Evolutionary conservation across 2,888 invertebrate species (phyloP).

Genomic region (Euplexia lucipara): DNA sequence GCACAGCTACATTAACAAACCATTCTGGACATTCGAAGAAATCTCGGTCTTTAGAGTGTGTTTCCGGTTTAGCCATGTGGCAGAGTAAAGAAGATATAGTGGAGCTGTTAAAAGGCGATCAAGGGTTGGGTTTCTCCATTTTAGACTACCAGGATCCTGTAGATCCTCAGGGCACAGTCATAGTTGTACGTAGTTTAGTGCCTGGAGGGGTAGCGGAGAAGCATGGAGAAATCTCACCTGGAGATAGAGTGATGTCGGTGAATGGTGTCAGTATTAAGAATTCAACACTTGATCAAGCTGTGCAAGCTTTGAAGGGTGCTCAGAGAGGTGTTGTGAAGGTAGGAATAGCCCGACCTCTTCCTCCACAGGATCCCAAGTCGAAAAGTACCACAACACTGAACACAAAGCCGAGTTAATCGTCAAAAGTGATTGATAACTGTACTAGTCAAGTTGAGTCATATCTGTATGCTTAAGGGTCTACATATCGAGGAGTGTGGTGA

Average conservation of each 20-base stretch:
- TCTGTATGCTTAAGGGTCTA: slow-evolving; percentile 77
- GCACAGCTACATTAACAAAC: slow-evolving; percentile 95
- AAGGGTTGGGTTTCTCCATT: slow-evolving; percentile 99
- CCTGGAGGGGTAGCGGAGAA: slow-evolving; percentile 99
- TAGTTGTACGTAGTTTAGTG: slow-evolving; percentile 98
- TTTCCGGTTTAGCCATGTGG: slow-evolving; percentile 99
- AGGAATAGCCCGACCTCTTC: slow-evolving; percentile 97
- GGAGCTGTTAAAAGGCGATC: slow-evolving; percentile 97
- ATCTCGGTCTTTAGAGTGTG: slow-evolving; percentile 98
- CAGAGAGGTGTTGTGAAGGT: slow-evolving; percentile 97
- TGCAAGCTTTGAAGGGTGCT: slow-evolving; percentile 98
- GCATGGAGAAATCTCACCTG: slow-evolving; percentile 98
- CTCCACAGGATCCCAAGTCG: slow-evolving; percentile 84
- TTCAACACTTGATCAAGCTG: slow-evolving; percentile 98
- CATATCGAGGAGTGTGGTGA: slow-evolving; percentile 74
- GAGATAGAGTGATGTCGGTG: slow-evolving; percentile 97
- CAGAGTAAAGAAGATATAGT: slow-evolving; percentile 98
- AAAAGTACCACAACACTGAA: slow-evolving; percentile 84
- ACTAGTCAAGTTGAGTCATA: slow-evolving; percentile 89
- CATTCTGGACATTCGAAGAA: slow-evolving; percentile 93
- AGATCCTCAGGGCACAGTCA: slow-evolving; percentile 98
- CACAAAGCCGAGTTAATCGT: slow-evolving; percentile 85
- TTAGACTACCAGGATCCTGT: slow-evolving; percentile 99
- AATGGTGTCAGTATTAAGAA: slow-evolving; percentile 97
- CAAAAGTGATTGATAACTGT: slow-evolving; percentile 71